Conservation (phyloP, 1,140 invertebrate species). For the Apocrypta bakeri region DNA sequence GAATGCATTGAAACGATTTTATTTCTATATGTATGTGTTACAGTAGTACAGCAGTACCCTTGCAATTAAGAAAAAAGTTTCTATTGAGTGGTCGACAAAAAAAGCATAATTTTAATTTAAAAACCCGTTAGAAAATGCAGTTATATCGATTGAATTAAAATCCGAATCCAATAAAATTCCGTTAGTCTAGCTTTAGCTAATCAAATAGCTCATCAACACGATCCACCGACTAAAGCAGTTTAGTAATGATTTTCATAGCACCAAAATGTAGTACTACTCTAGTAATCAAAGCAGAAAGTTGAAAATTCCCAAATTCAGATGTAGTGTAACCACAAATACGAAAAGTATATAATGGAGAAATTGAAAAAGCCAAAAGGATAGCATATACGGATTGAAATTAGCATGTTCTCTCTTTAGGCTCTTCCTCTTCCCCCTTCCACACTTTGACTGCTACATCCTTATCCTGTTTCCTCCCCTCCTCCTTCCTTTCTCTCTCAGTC, state of each 20-base stretch:
- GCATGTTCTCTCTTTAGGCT: constrained; percentile 1
- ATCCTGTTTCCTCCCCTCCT: not conserved
- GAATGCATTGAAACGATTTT: no score
- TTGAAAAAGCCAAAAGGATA: constrained; percentile 21
- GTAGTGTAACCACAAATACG: not conserved
- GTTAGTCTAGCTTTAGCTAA: not conserved
- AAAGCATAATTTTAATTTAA: not conserved
- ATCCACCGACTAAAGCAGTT: not conserved
- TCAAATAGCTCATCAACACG: not conserved
- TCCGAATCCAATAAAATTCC: not conserved
- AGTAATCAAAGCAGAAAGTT: not conserved
- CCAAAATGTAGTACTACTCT: not conserved
- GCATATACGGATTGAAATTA: constrained; percentile 23
- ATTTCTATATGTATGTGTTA: no score
- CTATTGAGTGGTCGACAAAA: not conserved
- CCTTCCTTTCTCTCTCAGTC: not conserved
- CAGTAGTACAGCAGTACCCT: not conserved
- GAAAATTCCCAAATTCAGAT: not conserved
- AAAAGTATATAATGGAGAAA: not conserved
- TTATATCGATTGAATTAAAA: not conserved
- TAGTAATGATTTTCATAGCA: not conserved
- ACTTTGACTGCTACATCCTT: not conserved
- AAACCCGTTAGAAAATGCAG: not conserved
- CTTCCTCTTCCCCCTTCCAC: not conserved
- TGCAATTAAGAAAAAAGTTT: not conserved